Evolutionary conservation across 2,888 invertebrate genomes (phyloP), one percentile per base, ranked within the genome.

Genomic region (Drosophila demipolita): DNA sequence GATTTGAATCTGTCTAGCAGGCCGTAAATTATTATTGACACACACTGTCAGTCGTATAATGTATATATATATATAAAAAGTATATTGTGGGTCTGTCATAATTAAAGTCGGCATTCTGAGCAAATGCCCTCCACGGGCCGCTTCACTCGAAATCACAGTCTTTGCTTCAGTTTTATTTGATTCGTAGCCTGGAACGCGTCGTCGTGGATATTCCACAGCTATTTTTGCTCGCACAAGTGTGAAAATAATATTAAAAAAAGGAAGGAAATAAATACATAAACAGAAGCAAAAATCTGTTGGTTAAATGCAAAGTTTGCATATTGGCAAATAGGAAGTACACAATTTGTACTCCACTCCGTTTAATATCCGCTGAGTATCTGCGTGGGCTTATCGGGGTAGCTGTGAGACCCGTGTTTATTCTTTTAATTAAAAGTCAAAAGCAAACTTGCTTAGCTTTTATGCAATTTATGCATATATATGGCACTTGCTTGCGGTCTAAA

Each of bases 361-460:
- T 67, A 78, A 78, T 82, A 78, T 78, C 78, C 78, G 78, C 49
- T 45, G 45, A 52, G 73, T 82, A 78, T 73, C 82, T 50, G 52
- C 15, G 26, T 15, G 32, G 33, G 78, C 74, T 82, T 78, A 78
- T 78, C 78, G 67, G 63, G 7, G 26, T 23, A 62, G 73, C 54
- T 65, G 40, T 6, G 53, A 59, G 36, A 38, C 50, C 11, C 23
- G 59, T 85, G 84, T 90, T 90, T 90, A 75, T 66, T 75, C 82
- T 75, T 89, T 85, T 85, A 85, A 85, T 85, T 90, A 90, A 85
- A 85, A 75, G 62, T 62, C 67, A 66, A 67, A 53, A 57, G 69
- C 60, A 66, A 73, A 68, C 67, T 57, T 45, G 61, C 53, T 62
- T 54, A 61, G 38, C 63, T 58, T 54, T 55, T 60, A 64, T 73